Conservation (phyloP, 2,797 vertebrate genomes). For the Micrastur ruficollis region DNA sequence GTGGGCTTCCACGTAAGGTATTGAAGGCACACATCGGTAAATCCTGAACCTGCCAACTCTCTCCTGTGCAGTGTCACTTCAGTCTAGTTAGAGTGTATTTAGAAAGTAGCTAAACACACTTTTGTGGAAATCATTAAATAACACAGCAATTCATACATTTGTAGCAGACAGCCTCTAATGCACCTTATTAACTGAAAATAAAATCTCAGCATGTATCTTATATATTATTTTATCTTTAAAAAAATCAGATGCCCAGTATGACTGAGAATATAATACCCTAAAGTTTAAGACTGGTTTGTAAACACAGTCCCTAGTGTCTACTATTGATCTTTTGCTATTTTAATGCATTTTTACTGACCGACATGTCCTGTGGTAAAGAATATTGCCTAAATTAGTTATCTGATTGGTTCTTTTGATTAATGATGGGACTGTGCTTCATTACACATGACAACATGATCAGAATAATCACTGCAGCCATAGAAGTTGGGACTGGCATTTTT, state of each 20-base stretch:
- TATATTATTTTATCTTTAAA: conserved; percentile 60
- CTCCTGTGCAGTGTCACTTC: conserved; percentile 43
- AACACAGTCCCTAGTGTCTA: conserved; percentile 78
- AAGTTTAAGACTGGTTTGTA: conserved; percentile 80
- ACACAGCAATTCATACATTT: conserved; percentile 48
- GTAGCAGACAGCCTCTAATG: conserved; percentile 43
- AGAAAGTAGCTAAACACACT: conserved; percentile 58
- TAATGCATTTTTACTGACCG: conserved; percentile 87
- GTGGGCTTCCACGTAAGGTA: not conserved
- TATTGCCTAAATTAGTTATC: conserved; percentile 93
- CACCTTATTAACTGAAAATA: conserved; percentile 59
- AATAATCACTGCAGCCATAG: conserved; percentile 80
- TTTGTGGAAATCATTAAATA: conserved; percentile 58
- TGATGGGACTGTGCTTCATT: conserved; percentile 85
- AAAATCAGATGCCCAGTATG: conserved; percentile 54
- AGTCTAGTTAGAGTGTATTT: conserved; percentile 50
- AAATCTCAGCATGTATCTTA: conserved; percentile 63
- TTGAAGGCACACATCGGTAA: conserved; percentile 20
- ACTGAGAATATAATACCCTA: conserved; percentile 76
- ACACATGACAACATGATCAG: conserved; percentile 88
- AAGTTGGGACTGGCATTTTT: conserved; percentile 73
- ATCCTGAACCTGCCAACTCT: conserved; percentile 32
- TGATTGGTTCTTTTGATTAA: conserved; percentile 92
- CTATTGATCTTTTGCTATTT: conserved; percentile 86
- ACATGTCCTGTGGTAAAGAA: conserved; percentile 88